phyloP scores from a whole-genome alignment of 2,888 invertebrate genomes.

The Minunthozetes semirufus region DNA sequence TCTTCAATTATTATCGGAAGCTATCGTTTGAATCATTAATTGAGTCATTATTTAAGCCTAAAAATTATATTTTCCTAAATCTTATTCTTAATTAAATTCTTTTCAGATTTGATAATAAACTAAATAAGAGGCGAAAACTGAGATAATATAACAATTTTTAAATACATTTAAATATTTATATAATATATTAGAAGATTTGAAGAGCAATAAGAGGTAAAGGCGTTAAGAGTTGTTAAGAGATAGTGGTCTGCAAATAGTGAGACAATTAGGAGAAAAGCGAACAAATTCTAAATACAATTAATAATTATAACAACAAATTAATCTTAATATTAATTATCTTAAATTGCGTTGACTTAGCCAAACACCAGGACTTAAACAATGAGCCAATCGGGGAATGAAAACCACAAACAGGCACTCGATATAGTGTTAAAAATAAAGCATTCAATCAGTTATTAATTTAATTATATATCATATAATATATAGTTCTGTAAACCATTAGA shows the following conservation, averaged over 20 bases:
- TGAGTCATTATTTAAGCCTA: constrained; percentile 3
- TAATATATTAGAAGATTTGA: constrained; percentile 23
- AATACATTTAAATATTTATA: constrained; percentile 6
- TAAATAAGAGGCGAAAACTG: constrained; percentile 6
- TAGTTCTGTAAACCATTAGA: not conserved
- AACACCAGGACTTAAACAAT: constrained; percentile 28
- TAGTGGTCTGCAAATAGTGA: not conserved
- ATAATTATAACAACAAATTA: constrained; percentile 23
- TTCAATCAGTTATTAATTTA: constrained; percentile 14
- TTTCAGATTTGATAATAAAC: not conserved
- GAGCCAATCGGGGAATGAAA: constrained; percentile 25
- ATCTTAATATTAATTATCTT: not conserved
- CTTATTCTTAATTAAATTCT: not conserved
- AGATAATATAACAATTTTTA: constrained; percentile 21
- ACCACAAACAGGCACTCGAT: constrained; percentile 5
- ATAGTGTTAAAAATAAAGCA: constrained; percentile 15
- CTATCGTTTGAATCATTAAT: constrained; percentile 8
- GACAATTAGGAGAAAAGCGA: not conserved
- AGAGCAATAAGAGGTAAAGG: not conserved
- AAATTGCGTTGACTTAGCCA: constrained; percentile 12
- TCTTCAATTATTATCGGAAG: constrained; percentile 18
- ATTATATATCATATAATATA: not conserved
- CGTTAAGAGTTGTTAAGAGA: not conserved
- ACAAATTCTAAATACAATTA: constrained; percentile 19
- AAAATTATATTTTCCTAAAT: not conserved